Evolutionary conservation across 2,797 vertebrate genomes (phyloP), one percentile per base, ranked within the genome.

Genomic region (Galagoides demidoff): DNA sequence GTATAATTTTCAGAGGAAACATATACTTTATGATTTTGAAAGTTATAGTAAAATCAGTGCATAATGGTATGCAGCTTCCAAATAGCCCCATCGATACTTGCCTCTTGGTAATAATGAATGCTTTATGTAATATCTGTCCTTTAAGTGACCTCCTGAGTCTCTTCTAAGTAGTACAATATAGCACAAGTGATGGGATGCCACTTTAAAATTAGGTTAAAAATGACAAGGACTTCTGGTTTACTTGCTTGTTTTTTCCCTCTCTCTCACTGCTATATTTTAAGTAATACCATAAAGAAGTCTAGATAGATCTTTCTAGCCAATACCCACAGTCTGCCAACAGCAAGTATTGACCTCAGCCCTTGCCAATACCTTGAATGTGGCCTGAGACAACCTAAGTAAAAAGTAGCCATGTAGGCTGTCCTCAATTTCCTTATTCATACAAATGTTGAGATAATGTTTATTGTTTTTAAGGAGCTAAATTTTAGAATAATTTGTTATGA

Each of bases 291-390:
- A 20, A 64, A 7, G 73, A 85, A 57, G 7, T 11, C 22, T 31
- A 59, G 34, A 57, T 5, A 34, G 61, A 29, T 12, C 13, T 14
- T 31, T 70, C 43, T 39, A 68, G 19, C 16, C 23, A 43, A 7
- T 0, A 63, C 23, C 27, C 7, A 52, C 31, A 2, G 2, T 6
- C 52, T 39, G 34, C 13, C 20, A 39, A 25, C 0, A 29, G 17
- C 20, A 19, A 63, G 39, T 43, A 43, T 43, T 70, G 7, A 10
- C 23, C 29, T 34, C 20, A 68, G 34, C 1, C 7, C 5, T 39
- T 55, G 19, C 7, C n/a, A 14, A 77, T 2, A 64, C 4, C 76
- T 55, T 20, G 11, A 37, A 0, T 5, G 29, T n/a, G 82, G 27
- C 7, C 37, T 49, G 52, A 79, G 39, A 66, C 4, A 31, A 19